Base-by-base conservation (phyloP, 2,888 invertebrate genomes). In the Mellilla xanthometata region DNA sequence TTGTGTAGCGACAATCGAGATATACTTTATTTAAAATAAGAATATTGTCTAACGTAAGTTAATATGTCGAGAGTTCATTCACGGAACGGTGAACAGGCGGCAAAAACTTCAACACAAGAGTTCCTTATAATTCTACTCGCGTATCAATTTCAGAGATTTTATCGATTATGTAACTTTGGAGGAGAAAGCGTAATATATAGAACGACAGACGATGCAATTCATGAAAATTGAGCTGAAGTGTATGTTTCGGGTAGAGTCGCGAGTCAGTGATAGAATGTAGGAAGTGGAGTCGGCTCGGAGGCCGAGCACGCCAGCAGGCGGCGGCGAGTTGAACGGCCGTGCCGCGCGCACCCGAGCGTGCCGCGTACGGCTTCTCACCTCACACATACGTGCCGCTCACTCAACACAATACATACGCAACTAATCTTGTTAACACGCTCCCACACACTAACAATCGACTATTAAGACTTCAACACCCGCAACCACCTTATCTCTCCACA, bases 301-400 rank as follows among this genome's bases (percentile, higher is more conserved):
- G 71, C 70, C 72, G 70, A 77, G 74, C 80, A 78, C 74, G 69
- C 72, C 75, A 72, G 55, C 35, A 13, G 35, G 27, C 8, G 15
- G 7, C n/a, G n/a, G 26, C 66, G 76, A 75, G 88, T 85, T 85
- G 84, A 87, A 86, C 72, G 86, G 66, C 85, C 85, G 79, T 54
- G 58, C 58, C 56, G 72, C 82, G 79, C 51, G 81, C 82, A 79
- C 52, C 81, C 72, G 71, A 83, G 79, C 86, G 81, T 83, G 58
- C 69, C 73, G 63, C 65, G 66, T 68, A 74, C 74, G 76, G 68
- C 75, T 77, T 77, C 71, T 68, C 76, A 70, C 71, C 72, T 76
- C 63, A 51, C 53, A 59, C 48, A 50, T 54, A 56, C 49, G 48
- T 49, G 51, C 44, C 48, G 22, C 39, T 30, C 23, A 35, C 31